Percentiles rank a stretch among this genome's conserved stretches.
phyloP scores from a whole-genome alignment of 2,888 invertebrate species.

The Caenorhabditis sp. region DNA sequence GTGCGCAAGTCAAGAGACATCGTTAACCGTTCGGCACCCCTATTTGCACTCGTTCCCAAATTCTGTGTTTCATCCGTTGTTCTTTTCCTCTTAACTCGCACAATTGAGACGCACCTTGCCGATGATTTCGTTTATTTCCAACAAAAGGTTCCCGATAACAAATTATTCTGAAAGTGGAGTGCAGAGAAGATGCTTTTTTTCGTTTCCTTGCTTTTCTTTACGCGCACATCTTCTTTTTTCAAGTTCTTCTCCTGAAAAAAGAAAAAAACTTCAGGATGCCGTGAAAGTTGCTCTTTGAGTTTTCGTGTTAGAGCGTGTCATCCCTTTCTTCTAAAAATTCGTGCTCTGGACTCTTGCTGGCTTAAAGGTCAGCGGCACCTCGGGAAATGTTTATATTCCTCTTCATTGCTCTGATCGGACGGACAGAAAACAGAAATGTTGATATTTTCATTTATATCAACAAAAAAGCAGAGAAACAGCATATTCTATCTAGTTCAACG shows the following conservation, averaged over 20 bases:
- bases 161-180: not conserved
- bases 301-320: constrained; percentile 53
- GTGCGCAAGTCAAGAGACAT: constrained; percentile 64
- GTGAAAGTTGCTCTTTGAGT: constrained; percentile 56
- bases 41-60: constrained; percentile 57
- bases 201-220: not conserved
- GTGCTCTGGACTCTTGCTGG: constrained; percentile 30
- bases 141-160: constrained; percentile 10
- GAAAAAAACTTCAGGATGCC: not conserved
- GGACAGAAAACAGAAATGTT: constrained; percentile 27
- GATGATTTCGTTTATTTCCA: constrained; percentile 9
- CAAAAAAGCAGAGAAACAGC: constrained; percentile 23
- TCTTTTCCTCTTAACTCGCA: constrained; percentile 28
- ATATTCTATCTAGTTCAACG: not conserved
- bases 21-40: constrained; percentile 61
- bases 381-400: constrained; percentile 25
- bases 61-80: constrained; percentile 48
- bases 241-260: constrained; percentile 15
- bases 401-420: not conserved
- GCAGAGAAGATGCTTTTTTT: not conserved
- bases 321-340: constrained; percentile 37
- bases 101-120: not conserved
- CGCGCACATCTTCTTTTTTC: constrained; percentile 4
- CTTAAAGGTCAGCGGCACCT: constrained; percentile 33
- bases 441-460: constrained; percentile 39